A percentile compares a stretch with the other conserved stretches of the same genome.
phyloP scores from a whole-genome alignment of 35 echinoderm and acorn worm genomes.

The Ophioderma brevispina region DNA sequence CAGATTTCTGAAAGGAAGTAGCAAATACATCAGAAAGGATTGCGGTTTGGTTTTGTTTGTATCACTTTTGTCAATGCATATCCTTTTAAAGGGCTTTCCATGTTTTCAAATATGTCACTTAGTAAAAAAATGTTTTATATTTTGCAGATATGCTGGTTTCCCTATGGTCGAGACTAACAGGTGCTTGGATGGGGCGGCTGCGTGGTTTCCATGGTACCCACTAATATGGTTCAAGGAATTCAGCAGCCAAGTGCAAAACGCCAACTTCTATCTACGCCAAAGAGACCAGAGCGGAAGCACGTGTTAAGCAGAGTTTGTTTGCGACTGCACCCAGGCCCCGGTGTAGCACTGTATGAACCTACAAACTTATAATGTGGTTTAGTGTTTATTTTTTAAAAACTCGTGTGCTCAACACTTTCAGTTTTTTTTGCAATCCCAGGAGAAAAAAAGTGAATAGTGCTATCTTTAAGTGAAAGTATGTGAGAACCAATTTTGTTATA shows the following conservation, averaged over 20 bases:
- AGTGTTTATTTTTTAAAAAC: background rate
- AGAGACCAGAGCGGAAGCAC: conserved; percentile 45
- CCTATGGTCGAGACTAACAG: conserved; percentile 83
- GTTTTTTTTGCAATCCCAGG: too few relatives aligned
- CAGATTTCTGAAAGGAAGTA: too few relatives aligned
- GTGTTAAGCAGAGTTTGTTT: conserved; percentile 76
- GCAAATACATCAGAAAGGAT: too few relatives aligned
- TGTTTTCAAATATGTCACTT: too few relatives aligned
- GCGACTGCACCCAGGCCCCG: conserved; percentile 76
- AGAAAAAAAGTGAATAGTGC: too few relatives aligned
- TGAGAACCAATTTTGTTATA: too few relatives aligned
- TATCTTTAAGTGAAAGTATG: too few relatives aligned
- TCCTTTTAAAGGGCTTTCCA: too few relatives aligned
- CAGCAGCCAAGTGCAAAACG: conserved; percentile 72
- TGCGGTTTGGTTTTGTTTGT: too few relatives aligned
- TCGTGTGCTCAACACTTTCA: background rate
- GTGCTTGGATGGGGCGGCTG: conserved; percentile 97
- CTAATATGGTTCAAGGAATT: conserved; percentile 53
- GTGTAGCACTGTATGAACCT: conserved; percentile 32
- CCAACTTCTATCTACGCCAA: conserved; percentile 64
- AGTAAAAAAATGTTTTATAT: too few relatives aligned
- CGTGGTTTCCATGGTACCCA: conserved; percentile 86
- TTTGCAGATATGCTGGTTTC: conserved; percentile 81
- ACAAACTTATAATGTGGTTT: background rate
- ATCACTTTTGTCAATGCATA: too few relatives aligned